Percentiles rank a stretch among this genome's conserved stretches.
Conservation (phyloP, 2,113 vertebrate genomes). For the Phasianus colchicus region DNA sequence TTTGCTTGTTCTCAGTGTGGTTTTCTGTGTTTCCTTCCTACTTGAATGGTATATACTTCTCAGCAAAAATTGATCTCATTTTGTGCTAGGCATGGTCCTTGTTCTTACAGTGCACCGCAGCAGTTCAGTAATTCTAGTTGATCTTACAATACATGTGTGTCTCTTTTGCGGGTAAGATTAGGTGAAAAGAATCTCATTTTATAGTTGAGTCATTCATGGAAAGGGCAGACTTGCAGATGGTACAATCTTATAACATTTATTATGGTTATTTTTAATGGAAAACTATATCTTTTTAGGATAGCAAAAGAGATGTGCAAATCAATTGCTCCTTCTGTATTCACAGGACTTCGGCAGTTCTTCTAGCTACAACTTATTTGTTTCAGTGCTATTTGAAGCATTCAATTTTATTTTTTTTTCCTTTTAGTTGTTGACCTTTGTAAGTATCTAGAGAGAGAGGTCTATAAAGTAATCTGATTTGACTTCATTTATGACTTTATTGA, state of each 20-base stretch:
- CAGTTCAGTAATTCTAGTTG: background rate
- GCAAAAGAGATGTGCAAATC: background rate
- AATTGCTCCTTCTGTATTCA: background rate
- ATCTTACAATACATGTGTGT: background rate
- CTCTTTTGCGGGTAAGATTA: background rate
- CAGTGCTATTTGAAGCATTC: background rate
- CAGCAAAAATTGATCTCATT: too few species aligned
- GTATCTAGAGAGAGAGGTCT: background rate
- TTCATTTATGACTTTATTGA: background rate
- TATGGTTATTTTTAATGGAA: background rate
- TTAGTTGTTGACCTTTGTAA: background rate
- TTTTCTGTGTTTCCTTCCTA: background rate
- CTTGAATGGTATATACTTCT: background rate
- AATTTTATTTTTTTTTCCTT: background rate
- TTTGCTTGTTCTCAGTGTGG: background rate
- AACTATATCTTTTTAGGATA: background rate
- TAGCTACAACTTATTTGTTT: background rate
- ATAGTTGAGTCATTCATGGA: background rate
- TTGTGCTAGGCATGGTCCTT: accelerated
- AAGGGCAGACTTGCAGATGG: background rate
- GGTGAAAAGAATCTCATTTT: background rate
- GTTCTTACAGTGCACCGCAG: too few species aligned
- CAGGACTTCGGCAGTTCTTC: background rate
- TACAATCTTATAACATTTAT: background rate
- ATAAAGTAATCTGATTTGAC: background rate